Evolutionary conservation across 2,888 invertebrate genomes (phyloP).

Genomic region (Lymantria dispar): DNA sequence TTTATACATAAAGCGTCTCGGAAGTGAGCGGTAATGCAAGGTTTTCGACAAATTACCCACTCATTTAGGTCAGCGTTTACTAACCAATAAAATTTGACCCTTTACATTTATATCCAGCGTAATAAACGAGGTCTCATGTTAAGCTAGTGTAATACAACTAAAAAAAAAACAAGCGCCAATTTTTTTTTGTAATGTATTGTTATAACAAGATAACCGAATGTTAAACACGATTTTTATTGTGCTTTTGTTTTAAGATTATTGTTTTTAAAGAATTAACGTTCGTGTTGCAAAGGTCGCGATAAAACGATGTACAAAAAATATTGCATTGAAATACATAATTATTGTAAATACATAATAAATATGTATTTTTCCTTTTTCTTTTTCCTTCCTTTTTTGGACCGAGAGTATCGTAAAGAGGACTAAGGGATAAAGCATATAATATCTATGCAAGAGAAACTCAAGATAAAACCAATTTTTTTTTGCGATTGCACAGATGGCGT

Average conservation of each 20-base stretch:
- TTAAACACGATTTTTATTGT: background rate
- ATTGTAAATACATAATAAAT: no score
- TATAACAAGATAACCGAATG: constrained; percentile 12
- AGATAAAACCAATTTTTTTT: no score
- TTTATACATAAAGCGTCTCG: constrained; percentile 15
- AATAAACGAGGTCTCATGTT: background rate
- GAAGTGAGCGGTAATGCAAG: constrained; percentile 36
- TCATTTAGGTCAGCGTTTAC: constrained; percentile 23
- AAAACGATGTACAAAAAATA: no score
- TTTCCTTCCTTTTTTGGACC: no score
- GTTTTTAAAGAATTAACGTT: background rate
- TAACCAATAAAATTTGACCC: constrained; percentile 8
- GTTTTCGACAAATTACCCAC: constrained; percentile 27
- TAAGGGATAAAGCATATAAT: no score
- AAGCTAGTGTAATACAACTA: background rate
- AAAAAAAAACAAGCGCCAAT: background rate
- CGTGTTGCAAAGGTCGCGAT: background rate
- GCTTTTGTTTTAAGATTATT: background rate
- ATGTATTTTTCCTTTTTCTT: no score
- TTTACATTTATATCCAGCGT: background rate
- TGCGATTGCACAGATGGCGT: no score
- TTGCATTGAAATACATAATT: no score
- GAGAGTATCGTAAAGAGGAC: no score
- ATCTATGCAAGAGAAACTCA: no score
- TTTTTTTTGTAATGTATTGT: constrained; percentile 11